These are phyloP conservation scores for Pyralis farinalis DNA, from an alignment of 2,888 invertebrate species.

Conservation along the genomic window DNA sequence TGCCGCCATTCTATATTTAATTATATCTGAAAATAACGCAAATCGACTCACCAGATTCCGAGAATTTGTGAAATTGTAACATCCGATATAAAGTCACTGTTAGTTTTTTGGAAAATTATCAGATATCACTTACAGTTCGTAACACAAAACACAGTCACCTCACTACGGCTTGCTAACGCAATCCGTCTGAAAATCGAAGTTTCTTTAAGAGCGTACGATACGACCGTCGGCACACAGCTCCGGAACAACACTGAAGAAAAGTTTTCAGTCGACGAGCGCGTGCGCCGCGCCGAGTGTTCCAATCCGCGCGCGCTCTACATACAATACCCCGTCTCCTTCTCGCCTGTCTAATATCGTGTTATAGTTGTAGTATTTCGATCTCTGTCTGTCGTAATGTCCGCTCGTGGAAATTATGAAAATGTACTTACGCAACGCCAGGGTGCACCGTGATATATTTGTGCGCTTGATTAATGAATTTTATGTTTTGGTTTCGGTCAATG, in stretches of 20 bases:
- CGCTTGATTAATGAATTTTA: conserved; percentile 62
- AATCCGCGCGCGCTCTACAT: not conserved
- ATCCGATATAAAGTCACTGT: conserved; percentile 43
- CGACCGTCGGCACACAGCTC: conserved; percentile 50
- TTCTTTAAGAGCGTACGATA: conserved; percentile 25
- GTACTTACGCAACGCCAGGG: conserved; percentile 55
- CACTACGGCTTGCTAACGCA: conserved; percentile 15
- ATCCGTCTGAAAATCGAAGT: conserved; percentile 37
- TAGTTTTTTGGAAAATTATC: conserved; percentile 24
- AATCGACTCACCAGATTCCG: conserved; percentile 64
- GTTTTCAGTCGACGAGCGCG: conserved; percentile 66
- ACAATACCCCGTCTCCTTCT: conserved; percentile 40
- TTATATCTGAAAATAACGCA: conserved; percentile 74
- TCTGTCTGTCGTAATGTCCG: conserved; percentile 38
- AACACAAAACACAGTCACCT: conserved; percentile 24
- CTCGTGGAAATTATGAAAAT: conserved; percentile 65
- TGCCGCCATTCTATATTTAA: conserved; percentile 71
- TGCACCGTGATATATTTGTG: conserved; percentile 67
- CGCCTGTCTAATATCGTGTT: conserved; percentile 5
- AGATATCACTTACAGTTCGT: conserved; percentile 26
- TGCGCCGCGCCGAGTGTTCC: conserved; percentile 34
- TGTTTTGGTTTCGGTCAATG: conserved; percentile 53
- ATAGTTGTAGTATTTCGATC: conserved; percentile 31
- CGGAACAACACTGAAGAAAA: conserved; percentile 64
- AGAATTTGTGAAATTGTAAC: conserved; percentile 40